phyloP scores from a whole-genome alignment of 2,113 vertebrate species.

The Calypte anna region DNA sequence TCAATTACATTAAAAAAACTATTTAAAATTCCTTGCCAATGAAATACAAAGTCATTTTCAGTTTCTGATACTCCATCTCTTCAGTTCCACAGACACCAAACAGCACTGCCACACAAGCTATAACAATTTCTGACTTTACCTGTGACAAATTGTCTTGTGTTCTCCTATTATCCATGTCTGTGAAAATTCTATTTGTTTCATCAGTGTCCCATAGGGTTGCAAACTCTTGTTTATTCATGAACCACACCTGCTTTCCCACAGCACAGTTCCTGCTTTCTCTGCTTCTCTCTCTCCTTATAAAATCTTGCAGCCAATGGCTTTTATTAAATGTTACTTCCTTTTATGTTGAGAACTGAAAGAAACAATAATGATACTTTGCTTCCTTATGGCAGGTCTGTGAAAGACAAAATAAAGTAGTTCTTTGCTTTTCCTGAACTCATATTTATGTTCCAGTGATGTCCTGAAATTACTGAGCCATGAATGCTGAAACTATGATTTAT shows the following conservation, averaged over 20 bases:
- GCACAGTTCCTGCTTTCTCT: neutral
- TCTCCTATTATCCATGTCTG: neutral
- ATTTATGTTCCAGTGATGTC: conserved; percentile 10
- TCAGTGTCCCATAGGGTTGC: neutral
- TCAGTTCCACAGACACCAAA: neutral
- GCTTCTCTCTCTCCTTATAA: neutral
- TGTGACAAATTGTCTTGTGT: conserved; percentile 40
- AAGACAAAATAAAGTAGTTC: neutral
- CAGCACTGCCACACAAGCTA: neutral
- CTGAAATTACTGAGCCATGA: neutral
- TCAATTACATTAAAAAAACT: neutral
- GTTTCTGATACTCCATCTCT: neutral
- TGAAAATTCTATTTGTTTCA: neutral
- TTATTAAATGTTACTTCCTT: conserved; percentile 59
- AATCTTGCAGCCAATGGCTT: conserved; percentile 32
- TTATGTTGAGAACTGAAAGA: conserved; percentile 1
- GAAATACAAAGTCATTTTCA: neutral
- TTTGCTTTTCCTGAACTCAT: conserved; percentile 10
- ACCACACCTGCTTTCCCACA: neutral
- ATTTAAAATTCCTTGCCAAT: neutral
- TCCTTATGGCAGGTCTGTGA: conserved; percentile 1
- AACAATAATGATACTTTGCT: neutral
- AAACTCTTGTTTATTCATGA: neutral
- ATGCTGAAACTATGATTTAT: neutral
- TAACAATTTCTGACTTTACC: conserved; percentile 38